Base-by-base conservation (phyloP, 2,888 invertebrate species). In the Calameuta pallipes region DNA sequence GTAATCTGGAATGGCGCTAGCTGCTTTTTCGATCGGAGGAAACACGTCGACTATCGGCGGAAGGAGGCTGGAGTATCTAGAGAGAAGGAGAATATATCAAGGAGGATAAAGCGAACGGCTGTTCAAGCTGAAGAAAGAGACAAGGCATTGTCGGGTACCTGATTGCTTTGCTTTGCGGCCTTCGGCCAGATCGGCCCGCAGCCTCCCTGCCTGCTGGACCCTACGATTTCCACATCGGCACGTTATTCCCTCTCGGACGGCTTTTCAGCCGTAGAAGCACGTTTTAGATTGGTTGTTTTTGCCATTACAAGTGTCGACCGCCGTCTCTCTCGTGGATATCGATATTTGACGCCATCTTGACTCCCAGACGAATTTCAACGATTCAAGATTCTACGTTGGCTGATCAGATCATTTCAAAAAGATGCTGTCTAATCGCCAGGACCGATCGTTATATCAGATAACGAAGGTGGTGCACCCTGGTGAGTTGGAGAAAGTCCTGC, bases 171-270 rank as follows among this genome's bases (percentile, higher is more conserved):
- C 77, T 77, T 71, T 80, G 76, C 85, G 85, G 85, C 85, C 85
- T 85, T 85, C 85, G 84, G 84, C 82, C 84, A 77, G 82, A 81
- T 74, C 82, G 79, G 15, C 41, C 6, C 33, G 36, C 13, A 74
- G 36, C 74, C 75, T 79, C 81, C 75, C 12, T 78, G 33, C 15
- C 13, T 31, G 15, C 23, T 15, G 56, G 23, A 75, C 31, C 74
- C 80, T 75, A 76, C 77, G 80, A 82, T 83, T 83, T 83, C 83
- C 79, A 81, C 81, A 82, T 56, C 56, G 56, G 56, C 41, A 41
- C 41, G 41, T 15, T 4, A 56, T 56, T 15, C 2, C 56, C 23
- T 56, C 56, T 15, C 9, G 23, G 9, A 15, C 9, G 6, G 56
- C 23, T 23, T 56, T 56, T 56, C 56, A 56, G 56, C 23, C 23